A percentile compares a stretch with the other conserved stretches of the same genome.
Conservation (phyloP, 1,140 invertebrate species). For the Schlechtendalia chinensis region DNA sequence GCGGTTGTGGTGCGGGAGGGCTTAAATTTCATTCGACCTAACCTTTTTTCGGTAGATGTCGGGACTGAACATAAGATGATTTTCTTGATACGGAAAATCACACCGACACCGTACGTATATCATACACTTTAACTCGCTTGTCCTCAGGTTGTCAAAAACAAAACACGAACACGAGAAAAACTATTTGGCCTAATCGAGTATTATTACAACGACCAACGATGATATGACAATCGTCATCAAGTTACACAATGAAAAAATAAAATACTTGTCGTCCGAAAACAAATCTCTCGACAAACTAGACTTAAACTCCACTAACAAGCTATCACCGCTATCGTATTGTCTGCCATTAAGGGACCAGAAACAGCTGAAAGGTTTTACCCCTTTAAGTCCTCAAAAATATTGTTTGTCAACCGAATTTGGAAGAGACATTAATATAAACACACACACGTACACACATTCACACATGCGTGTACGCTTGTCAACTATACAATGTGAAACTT, state of each 20-base stretch:
- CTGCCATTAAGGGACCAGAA: neutral
- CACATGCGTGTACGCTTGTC: neutral
- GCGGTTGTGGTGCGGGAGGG: neutral
- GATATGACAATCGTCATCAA: slow-evolving; percentile 1
- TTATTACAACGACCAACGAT: no score
- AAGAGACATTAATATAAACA: neutral
- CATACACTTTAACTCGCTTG: neutral
- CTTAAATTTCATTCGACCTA: no score
- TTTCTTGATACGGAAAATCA: neutral
- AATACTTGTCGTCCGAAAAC: neutral
- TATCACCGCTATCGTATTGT: neutral
- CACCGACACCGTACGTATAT: neutral
- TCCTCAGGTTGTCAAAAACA: no score
- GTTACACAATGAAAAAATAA: neutral
- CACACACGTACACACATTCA: neutral
- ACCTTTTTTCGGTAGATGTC: neutral
- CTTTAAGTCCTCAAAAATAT: neutral
- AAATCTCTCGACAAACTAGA: neutral
- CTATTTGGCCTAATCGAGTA: neutral
- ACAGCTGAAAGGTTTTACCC: neutral
- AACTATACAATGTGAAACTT: neutral
- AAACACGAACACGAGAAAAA: neutral
- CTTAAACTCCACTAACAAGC: neutral
- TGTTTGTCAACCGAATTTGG: neutral
- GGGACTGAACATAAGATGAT: neutral